Base-by-base conservation (phyloP, 1,140 invertebrate species). In the Drosophila takahashii region DNA sequence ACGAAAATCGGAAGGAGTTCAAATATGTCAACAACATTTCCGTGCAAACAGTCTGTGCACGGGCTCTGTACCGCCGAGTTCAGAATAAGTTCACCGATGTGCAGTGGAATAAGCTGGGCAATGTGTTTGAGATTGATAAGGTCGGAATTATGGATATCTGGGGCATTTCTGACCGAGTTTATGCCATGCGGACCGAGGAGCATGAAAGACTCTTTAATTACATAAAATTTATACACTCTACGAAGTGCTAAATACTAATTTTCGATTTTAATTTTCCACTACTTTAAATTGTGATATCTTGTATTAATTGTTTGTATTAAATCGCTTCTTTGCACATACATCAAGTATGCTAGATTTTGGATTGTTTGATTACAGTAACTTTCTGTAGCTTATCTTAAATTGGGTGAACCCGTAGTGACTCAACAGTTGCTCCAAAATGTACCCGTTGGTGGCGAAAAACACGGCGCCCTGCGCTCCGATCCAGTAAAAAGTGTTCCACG, bases 381-480 rank as follows among this genome's bases (percentile, higher is more conserved):
- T 90, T 44, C 77, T 89, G 64, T 77, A 71, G 41, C 71, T 87
- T 42, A 79, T 71, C 65, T 86, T 79, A 61, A 89, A 77, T 11
- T 64, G 77, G 44, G 77, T 79, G 44, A 81, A 87, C 22, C 84
- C 79, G 53, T 95, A 96, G 80, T 93, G 92, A 67, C 92, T 93
- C 44, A 97, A 94, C 32, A 97, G 91, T 71, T 95, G 93, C 8
- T 93, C 93, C 37, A 98, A 92, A 61, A 97, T 94, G 57, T 95
- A 95, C 70, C 97, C 93, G 92, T 98, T 97, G 7, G 95, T 94
- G 69, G 94, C 93, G 90, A 97, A 98, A 87, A 98, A 97, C 1
- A 95, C 92, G 15, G 96, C 92, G 58, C 96, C 93, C 77, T 96
- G 95, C n/a, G 96, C 69, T 95, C 97, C 97, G 70, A 98, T 95